A percentile compares a stretch with the other conserved stretches of the same genome.
Evolutionary conservation across 2,797 vertebrate species (phyloP).

Genomic region (Syngnathus rostellatus): DNA sequence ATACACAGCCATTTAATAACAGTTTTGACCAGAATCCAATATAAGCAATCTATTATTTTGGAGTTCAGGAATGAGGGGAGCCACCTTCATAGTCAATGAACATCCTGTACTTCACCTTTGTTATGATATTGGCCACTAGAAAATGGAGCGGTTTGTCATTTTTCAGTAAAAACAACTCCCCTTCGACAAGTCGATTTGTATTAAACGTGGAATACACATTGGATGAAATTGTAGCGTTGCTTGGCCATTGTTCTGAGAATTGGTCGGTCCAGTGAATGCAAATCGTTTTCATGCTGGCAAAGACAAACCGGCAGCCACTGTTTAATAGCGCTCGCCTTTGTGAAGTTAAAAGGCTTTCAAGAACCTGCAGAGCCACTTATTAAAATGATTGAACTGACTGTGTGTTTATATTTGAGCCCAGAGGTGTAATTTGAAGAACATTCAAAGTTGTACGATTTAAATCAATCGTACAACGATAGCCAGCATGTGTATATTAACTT

Average conservation of each 20-base stretch:
- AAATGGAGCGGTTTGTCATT: background rate
- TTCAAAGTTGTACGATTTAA: too few relatives aligned
- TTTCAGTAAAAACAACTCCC: background rate
- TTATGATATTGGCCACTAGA: background rate
- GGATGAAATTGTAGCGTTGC: background rate
- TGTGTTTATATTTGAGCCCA: background rate
- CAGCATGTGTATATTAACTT: too few relatives aligned
- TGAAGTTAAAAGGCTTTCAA: background rate
- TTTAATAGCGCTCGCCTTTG: background rate
- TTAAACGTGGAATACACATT: background rate
- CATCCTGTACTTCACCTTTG: background rate
- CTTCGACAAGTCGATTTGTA: background rate
- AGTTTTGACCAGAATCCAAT: background rate
- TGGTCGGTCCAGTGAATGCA: background rate
- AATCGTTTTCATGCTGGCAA: background rate
- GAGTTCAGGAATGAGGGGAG: background rate
- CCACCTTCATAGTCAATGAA: background rate
- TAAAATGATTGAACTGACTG: background rate
- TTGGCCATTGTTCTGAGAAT: background rate
- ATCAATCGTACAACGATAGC: too few relatives aligned
- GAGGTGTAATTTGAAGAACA: background rate
- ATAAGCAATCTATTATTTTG: background rate
- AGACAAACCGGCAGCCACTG: background rate
- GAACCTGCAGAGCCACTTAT: background rate
- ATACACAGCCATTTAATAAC: background rate